Percentiles rank a stretch among this genome's conserved stretches.
Evolutionary conservation across 1,140 invertebrate species (phyloP).

Genomic region (Caenorhabditis brenneri): DNA sequence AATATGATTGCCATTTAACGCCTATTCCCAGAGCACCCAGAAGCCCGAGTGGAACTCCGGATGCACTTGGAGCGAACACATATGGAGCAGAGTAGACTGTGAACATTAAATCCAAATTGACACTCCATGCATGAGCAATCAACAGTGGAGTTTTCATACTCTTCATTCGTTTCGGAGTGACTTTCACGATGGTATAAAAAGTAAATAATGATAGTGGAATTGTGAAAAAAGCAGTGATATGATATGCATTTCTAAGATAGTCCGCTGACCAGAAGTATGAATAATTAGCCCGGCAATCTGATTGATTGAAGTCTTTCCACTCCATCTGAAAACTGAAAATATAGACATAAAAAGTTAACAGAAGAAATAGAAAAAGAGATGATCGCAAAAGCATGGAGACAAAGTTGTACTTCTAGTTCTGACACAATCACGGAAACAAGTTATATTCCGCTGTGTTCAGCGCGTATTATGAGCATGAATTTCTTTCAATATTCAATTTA

Average conservation of each 20-base stretch:
- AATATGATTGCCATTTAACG: background rate
- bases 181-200: background rate
- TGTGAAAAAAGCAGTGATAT: background rate
- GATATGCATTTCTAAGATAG: background rate
- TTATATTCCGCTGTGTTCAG: too few relatives aligned
- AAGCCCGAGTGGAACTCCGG: background rate
- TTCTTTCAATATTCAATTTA: too few relatives aligned
- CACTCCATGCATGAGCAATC: background rate
- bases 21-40: background rate
- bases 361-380: too few relatives aligned
- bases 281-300: background rate
- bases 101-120: background rate
- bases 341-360: too few relatives aligned
- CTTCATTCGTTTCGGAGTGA: background rate
- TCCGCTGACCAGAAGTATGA: background rate
- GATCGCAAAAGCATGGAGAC: too few relatives aligned
- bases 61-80: background rate
- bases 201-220: background rate
- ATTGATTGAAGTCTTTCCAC: background rate
- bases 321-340: too few relatives aligned
- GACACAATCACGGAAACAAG: too few relatives aligned
- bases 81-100: background rate
- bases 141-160: background rate
- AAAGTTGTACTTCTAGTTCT: too few relatives aligned
- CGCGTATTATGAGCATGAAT: too few relatives aligned